Conservation (phyloP, 1,140 invertebrate genomes). For the Orchesella cincta region DNA sequence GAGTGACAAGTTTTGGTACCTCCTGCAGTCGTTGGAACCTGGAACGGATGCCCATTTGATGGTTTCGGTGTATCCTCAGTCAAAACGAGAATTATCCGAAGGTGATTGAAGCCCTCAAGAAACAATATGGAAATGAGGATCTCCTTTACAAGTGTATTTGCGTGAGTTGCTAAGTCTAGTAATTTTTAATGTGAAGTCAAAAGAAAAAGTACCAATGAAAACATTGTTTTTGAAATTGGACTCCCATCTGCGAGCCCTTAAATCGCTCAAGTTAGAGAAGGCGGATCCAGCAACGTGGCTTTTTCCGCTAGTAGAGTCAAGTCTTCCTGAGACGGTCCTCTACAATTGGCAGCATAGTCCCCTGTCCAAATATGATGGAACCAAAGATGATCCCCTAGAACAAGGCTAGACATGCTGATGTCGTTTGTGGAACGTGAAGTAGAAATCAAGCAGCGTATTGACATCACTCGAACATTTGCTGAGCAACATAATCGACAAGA, state of each 20-base stretch:
- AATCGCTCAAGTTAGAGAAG: background rate
- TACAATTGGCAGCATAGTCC: constrained; percentile 50
- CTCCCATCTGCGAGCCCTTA: background rate
- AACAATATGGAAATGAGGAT: background rate
- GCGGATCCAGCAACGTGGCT: background rate
- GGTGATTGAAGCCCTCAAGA: background rate
- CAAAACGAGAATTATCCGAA: background rate
- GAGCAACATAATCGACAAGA: background rate
- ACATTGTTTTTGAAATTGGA: background rate
- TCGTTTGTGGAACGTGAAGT: constrained; percentile 3
- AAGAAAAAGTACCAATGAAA: constrained; percentile 7
- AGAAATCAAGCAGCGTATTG: background rate
- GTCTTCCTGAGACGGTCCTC: constrained; percentile 27
- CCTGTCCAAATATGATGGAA: constrained; percentile 39
- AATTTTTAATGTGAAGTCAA: background rate
- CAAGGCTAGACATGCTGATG: background rate
- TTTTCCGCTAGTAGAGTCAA: constrained; percentile 4
- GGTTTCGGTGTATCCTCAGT: background rate
- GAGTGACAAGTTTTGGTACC: constrained; percentile 52
- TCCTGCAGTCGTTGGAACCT: constrained; percentile 15
- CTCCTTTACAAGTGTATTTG: background rate
- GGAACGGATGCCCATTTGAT: background rate
- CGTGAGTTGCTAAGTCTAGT: background rate
- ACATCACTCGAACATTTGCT: background rate
- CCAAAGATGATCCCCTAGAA: background rate